Evolutionary conservation across 30 jellyfish, hydroid and myxozoan species (phyloP).

Genomic region (Aurelia aurita): DNA sequence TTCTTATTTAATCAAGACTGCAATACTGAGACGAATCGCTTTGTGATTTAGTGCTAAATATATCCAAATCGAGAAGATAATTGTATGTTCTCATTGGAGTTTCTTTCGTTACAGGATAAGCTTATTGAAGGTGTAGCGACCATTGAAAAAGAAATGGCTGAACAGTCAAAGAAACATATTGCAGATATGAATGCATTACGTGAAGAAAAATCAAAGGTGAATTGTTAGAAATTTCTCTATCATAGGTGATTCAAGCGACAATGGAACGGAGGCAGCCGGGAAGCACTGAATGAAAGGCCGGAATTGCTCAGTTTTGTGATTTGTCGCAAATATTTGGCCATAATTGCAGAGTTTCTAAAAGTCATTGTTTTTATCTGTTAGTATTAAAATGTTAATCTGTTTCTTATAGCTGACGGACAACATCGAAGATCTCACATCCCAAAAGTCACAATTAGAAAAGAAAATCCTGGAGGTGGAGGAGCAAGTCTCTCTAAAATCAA

Average conservation of each 20-base stretch:
- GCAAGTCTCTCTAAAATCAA: slow-evolving; percentile 11
- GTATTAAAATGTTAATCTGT: background rate
- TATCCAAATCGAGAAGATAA: too few relatives aligned
- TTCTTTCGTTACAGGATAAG: slow-evolving; percentile 49
- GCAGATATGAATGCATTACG: slow-evolving; percentile 48
- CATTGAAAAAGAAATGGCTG: slow-evolving; percentile 77
- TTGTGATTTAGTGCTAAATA: too few relatives aligned
- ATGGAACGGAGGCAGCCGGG: too few relatives aligned
- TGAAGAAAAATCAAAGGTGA: slow-evolving; percentile 61
- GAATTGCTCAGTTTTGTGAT: too few relatives aligned
- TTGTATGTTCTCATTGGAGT: too few relatives aligned
- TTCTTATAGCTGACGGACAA: slow-evolving; percentile 41
- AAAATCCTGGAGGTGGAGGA: slow-evolving; percentile 7
- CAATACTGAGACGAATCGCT: too few relatives aligned
- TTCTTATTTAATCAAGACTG: too few relatives aligned
- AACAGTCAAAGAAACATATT: slow-evolving; percentile 41
- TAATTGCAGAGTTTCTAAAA: too few relatives aligned
- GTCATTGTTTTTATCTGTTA: too few relatives aligned
- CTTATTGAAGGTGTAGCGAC: slow-evolving; percentile 76
- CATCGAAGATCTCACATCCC: slow-evolving; percentile 2
- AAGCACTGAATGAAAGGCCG: too few relatives aligned
- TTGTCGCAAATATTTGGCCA: too few relatives aligned
- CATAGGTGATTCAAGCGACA: too few relatives aligned
- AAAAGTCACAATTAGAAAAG: slow-evolving; percentile 14
- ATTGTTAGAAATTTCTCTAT: background rate